Base-by-base conservation (phyloP, 2,888 invertebrate species). In the Zaprionus obscuricornis region DNA sequence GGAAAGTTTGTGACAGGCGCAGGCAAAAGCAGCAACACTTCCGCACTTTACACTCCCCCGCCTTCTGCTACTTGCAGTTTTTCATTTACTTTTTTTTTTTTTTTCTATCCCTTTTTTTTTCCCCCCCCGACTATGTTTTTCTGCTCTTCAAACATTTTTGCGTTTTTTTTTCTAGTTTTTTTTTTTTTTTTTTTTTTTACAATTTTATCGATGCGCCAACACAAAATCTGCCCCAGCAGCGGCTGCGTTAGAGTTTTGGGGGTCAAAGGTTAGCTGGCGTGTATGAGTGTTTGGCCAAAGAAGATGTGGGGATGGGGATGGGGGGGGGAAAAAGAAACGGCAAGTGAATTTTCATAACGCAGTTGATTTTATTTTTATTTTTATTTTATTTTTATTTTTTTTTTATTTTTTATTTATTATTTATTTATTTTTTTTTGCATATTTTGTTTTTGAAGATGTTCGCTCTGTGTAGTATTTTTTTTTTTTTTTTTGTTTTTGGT, bases 131-230 rank as follows among this genome's bases (percentile, higher is more conserved):
- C n/a, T n/a, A n/a, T 60, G 55, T 47, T 70, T 64, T 64, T 64
- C 34, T 56, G 47, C 55, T 18, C 45, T 68, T 68, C 51, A 66
- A 7, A 22, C 4, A 5, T 39, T 14, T 39, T 2, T 10, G 50
- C 46, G 27, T 20, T 34, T 56, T 51, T 40, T 14, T 27, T 39
- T 40, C n/a, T n/a, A n/a, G n/a, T 20, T 33, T 24, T 49, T 10
- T 7, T 24, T 3, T 17, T 45, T n/a, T 18, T 29, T 22, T 47
- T 34, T 39, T 10, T 16, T 6, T 36, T 29, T 20, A 33, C 34
- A 47, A 55, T 66, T 57, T 70, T 31, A 70, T 70, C 66, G 66
- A 66, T 58, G 69, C 18, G 54, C 39, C 55, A 59, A 59, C 43
- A 47, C 27, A 68, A 57, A 57, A 11, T 33, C 51, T 33, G 27